Evolutionary conservation across 2,113 vertebrate genomes (phyloP).

Genomic region (Petroica traversi): DNA sequence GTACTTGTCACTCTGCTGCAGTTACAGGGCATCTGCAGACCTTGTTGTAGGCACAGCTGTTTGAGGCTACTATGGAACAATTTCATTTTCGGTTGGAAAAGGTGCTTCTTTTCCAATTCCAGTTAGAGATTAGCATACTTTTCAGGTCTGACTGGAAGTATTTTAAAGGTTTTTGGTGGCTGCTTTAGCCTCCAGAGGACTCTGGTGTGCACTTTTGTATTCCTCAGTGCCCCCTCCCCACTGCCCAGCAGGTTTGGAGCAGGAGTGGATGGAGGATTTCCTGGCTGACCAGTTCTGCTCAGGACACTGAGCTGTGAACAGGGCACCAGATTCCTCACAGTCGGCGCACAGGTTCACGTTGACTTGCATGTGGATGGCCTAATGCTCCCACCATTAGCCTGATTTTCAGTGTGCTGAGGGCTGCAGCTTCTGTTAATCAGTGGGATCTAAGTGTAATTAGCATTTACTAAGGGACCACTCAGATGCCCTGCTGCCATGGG

Average conservation of each 20-base stretch:
- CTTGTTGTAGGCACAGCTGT: background rate
- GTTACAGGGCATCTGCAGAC: background rate
- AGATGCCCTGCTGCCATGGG: background rate
- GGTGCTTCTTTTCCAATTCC: background rate
- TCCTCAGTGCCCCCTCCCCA: background rate
- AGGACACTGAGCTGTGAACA: background rate
- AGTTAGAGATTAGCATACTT: background rate
- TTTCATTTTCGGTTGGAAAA: background rate
- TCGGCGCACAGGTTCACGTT: rapidly evolving
- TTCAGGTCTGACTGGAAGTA: background rate
- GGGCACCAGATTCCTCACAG: background rate
- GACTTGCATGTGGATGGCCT: background rate
- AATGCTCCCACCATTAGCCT: background rate
- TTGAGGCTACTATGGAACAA: background rate
- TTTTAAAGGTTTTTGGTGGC: background rate
- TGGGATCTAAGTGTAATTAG: conserved; percentile 37
- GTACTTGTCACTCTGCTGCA: background rate
- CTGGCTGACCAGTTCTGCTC: background rate
- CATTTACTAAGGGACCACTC: conserved; percentile 2
- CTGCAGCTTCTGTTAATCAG: conserved; percentile 36
- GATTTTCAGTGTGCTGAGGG: background rate
- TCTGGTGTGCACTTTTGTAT: background rate
- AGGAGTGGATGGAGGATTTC: background rate
- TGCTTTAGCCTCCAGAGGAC: background rate
- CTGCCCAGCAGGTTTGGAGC: background rate